phyloP scores from a whole-genome alignment of 1,140 invertebrate species.

The Drosophila bipectinata region DNA sequence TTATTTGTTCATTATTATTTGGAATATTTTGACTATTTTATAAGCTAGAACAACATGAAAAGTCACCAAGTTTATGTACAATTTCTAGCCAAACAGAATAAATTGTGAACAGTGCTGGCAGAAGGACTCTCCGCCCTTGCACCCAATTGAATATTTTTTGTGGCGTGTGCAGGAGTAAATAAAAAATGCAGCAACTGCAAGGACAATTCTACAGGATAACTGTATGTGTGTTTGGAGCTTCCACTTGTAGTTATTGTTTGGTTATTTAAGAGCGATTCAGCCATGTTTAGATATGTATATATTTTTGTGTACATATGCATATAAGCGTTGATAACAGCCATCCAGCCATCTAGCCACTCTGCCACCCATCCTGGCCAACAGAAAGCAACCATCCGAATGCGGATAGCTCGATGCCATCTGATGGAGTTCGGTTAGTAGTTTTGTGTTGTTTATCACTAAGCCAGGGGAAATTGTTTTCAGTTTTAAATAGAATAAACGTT shows the following conservation, averaged over 20 bases:
- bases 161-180: conserved; percentile 26
- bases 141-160: conserved; percentile 25
- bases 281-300: conserved; percentile 77
- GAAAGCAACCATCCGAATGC: conserved; percentile 44
- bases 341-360: conserved; percentile 23
- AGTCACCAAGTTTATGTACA: not conserved
- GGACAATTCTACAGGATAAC: conserved; percentile 30
- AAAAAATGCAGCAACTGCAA: conserved; percentile 36
- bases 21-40: conserved; percentile 3
- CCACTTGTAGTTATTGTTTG: conserved; percentile 73
- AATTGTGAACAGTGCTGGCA: conserved; percentile 18
- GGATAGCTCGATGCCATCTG: conserved; percentile 70
- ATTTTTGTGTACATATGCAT: conserved; percentile 33
- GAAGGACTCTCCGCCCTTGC: not conserved
- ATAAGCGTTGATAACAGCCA: conserved; percentile 45
- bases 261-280: conserved; percentile 80
- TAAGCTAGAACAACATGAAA: not conserved
- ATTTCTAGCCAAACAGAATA: conserved; percentile 22
- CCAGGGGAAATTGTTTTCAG: conserved; percentile 72
- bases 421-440: conserved; percentile 59
- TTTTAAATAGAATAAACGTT: conserved; percentile 71
- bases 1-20: not conserved
- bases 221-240: conserved; percentile 18
- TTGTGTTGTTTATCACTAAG: conserved; percentile 49
- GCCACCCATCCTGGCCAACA: conserved; percentile 7